Evolutionary conservation across 2,888 invertebrate genomes (phyloP).

Genomic region (Megastigmus dorsalis): DNA sequence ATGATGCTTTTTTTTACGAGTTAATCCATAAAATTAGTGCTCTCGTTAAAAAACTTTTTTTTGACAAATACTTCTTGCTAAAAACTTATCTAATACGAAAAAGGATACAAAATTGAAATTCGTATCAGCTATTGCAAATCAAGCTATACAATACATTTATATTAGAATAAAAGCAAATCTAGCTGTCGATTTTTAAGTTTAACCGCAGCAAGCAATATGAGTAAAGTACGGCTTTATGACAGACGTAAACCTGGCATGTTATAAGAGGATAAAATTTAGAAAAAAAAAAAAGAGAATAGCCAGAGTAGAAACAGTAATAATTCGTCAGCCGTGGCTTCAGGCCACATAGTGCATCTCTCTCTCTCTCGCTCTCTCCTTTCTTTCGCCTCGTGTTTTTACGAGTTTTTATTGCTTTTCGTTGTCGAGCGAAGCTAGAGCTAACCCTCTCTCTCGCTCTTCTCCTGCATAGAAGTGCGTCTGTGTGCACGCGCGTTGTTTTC

Average conservation of each 20-base stretch:
- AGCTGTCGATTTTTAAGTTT: too few species aligned
- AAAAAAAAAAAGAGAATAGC: background rate
- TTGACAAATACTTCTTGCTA: too few species aligned
- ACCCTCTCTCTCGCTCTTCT: too few species aligned
- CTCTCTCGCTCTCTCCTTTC: background rate
- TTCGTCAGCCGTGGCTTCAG: conserved; percentile 18
- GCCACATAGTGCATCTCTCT: background rate
- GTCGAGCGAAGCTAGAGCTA: background rate
- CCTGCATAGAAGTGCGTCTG: background rate
- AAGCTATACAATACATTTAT: too few species aligned
- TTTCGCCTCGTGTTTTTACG: conserved; percentile 8
- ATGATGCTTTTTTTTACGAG: too few species aligned
- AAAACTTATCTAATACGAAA: too few species aligned
- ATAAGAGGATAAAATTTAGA: background rate
- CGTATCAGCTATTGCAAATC: too few species aligned
- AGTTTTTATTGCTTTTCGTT: conserved; percentile 37
- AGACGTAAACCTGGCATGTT: background rate
- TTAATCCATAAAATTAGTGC: too few species aligned
- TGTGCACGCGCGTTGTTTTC: conserved; percentile 9
- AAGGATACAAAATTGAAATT: too few species aligned
- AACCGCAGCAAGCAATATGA: background rate
- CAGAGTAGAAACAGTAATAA: conserved; percentile 26
- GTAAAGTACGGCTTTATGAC: conserved; percentile 5
- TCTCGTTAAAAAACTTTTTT: too few species aligned
- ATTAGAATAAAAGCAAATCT: too few species aligned